phyloP scores from a whole-genome alignment of 2,888 invertebrate species.

The Euzophera pinguis region DNA sequence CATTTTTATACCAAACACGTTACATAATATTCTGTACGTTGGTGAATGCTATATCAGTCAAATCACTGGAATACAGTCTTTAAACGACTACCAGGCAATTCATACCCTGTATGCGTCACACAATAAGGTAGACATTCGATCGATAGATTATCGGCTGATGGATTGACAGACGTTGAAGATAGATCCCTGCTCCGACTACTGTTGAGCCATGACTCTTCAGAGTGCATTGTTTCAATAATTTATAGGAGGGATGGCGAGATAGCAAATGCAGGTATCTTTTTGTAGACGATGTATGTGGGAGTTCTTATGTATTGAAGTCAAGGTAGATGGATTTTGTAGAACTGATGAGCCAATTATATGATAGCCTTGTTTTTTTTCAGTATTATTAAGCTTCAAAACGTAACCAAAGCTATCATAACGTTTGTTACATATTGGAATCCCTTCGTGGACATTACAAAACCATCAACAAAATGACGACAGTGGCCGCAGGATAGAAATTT shows the following conservation, averaged over 20 bases:
- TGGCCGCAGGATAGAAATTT: too few relatives aligned
- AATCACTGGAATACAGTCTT: constrained; percentile 13
- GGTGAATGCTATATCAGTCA: too few relatives aligned
- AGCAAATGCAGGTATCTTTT: not conserved
- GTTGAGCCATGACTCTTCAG: not conserved
- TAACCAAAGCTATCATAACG: too few relatives aligned
- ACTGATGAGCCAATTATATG: not conserved
- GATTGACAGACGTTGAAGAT: constrained; percentile 2
- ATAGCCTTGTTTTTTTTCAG: not conserved
- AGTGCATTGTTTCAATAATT: constrained; percentile 7
- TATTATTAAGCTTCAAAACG: too few relatives aligned
- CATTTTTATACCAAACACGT: too few relatives aligned
- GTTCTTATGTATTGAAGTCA: not conserved
- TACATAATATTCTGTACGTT: too few relatives aligned
- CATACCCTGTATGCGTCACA: constrained; percentile 7
- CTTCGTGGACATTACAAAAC: too few relatives aligned
- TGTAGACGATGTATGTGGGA: constrained; percentile 2
- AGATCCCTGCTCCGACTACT: not conserved
- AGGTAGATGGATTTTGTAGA: not conserved
- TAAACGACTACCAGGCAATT: constrained; percentile 13
- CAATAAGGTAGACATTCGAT: constrained; percentile 7
- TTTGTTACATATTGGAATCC: too few relatives aligned
- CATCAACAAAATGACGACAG: too few relatives aligned
- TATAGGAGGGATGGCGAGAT: not conserved
- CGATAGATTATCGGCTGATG: constrained; percentile 5